Percentiles rank a stretch among this genome's conserved stretches.
Conservation (phyloP, 35 echinoderm and acorn worm genomes). For the Ophioderma brevispina region DNA sequence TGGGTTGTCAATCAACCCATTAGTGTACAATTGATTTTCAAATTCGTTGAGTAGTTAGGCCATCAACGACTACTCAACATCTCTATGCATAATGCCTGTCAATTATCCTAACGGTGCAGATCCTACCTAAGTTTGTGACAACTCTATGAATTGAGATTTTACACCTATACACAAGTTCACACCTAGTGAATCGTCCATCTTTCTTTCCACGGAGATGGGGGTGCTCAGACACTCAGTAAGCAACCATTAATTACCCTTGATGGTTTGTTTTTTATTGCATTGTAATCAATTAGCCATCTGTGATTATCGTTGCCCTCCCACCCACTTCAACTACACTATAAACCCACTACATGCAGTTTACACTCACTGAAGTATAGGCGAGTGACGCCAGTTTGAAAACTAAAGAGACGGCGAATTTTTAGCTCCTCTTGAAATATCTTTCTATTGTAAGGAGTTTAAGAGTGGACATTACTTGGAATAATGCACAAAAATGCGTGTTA, state of each 20-base stretch:
- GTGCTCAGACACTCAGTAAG: not conserved
- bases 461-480: not conserved
- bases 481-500: not conserved
- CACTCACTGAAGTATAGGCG: not conserved
- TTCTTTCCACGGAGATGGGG: not conserved
- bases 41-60: not conserved
- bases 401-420: not conserved
- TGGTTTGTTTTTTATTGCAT: not conserved
- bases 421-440: not conserved
- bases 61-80: slow-evolving; percentile 1
- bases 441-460: not conserved
- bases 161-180: not conserved
- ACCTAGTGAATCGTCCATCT: not conserved
- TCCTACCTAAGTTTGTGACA: not conserved
- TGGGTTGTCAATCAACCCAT: slow-evolving; percentile 1
- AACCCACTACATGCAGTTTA: not conserved
- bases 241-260: not conserved
- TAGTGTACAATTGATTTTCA: slow-evolving; percentile 7
- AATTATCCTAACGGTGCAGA: not conserved
- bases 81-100: not conserved
- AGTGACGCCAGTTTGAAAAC: not conserved
- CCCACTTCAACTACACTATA: not conserved
- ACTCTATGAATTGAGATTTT: not conserved
- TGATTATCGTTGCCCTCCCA: not conserved
- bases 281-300: not conserved